Percentiles rank a stretch among this genome's conserved stretches.
Conservation (phyloP, 2,797 vertebrate species). For the Artibeus jamaicensis region DNA sequence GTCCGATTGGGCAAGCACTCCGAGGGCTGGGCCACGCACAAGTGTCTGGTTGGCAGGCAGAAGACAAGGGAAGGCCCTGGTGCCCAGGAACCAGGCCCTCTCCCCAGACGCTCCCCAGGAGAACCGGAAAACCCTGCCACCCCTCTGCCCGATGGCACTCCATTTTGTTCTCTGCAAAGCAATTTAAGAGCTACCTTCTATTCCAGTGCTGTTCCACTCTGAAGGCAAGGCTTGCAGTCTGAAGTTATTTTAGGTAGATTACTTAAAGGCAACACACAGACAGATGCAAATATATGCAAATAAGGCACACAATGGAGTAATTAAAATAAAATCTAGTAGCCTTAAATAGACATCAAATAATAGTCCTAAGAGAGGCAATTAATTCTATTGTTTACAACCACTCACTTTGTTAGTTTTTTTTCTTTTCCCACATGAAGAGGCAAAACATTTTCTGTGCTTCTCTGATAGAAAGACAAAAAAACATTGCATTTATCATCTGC, state of each 20-base stretch:
- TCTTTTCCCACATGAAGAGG: slow-evolving; percentile 31
- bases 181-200: not conserved
- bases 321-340: slow-evolving; percentile 68
- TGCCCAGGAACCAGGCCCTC: not conserved
- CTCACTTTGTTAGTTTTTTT: slow-evolving; percentile 43
- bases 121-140: not conserved
- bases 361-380: slow-evolving; percentile 61
- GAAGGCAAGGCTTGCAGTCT: slow-evolving; percentile 9
- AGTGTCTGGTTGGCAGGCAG: not conserved
- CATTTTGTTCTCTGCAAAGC: not conserved
- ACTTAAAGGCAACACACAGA: slow-evolving; percentile 1
- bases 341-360: slow-evolving; percentile 67
- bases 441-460: slow-evolving; percentile 52
- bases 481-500: not conserved
- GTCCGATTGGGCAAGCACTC: not conserved
- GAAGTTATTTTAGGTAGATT: slow-evolving; percentile 3
- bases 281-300: slow-evolving; percentile 64
- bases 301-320: not conserved
- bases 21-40: not conserved
- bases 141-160: not conserved
- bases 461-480: slow-evolving; percentile 47
- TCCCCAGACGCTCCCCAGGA: not conserved
- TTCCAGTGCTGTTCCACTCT: not conserved
- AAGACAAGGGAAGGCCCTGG: not conserved
- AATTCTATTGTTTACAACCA: slow-evolving; percentile 65